Evolutionary conservation across 2,888 invertebrate genomes (phyloP).

Genomic region (Cataglyphis cursor): DNA sequence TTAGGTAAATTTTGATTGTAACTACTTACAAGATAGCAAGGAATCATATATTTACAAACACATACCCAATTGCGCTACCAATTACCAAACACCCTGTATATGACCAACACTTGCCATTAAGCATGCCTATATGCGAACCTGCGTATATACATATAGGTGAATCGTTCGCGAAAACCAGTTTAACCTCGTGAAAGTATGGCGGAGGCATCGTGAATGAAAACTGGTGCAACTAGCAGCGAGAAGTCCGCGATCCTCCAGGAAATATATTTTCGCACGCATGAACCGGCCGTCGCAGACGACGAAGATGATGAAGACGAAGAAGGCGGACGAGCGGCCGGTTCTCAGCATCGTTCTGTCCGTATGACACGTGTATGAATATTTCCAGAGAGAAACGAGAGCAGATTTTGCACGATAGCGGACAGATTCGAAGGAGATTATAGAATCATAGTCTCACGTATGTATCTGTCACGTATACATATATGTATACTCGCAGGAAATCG

Average conservation of each 20-base stretch:
- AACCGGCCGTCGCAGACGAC: conserved; percentile 44
- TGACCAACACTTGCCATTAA: conserved; percentile 47
- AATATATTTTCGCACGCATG: conserved; percentile 66
- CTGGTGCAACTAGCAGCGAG: conserved; percentile 54
- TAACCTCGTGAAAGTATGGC: conserved; percentile 66
- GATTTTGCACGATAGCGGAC: conserved; percentile 30
- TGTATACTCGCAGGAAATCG: conserved; percentile 29
- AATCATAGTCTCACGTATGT: conserved; percentile 31
- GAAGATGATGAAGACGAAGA: conserved; percentile 46
- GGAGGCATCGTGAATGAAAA: conserved; percentile 68
- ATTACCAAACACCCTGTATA: conserved; percentile 12
- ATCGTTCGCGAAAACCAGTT: conserved; percentile 68
- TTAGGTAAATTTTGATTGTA: not conserved
- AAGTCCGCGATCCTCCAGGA: conserved; percentile 56
- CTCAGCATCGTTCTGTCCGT: conserved; percentile 36
- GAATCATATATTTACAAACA: not conserved
- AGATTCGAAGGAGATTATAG: conserved; percentile 31
- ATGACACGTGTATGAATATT: conserved; percentile 64
- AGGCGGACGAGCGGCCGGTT: conserved; percentile 46
- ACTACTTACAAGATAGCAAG: not conserved
- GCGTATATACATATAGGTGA: conserved; percentile 22
- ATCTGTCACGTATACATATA: not conserved
- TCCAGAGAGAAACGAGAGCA: conserved; percentile 49
- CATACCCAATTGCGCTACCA: not conserved
- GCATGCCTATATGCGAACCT: conserved; percentile 7